Conservation (phyloP, 92 coral and sea anemone genomes). For the Umimayanthus kanabou region DNA sequence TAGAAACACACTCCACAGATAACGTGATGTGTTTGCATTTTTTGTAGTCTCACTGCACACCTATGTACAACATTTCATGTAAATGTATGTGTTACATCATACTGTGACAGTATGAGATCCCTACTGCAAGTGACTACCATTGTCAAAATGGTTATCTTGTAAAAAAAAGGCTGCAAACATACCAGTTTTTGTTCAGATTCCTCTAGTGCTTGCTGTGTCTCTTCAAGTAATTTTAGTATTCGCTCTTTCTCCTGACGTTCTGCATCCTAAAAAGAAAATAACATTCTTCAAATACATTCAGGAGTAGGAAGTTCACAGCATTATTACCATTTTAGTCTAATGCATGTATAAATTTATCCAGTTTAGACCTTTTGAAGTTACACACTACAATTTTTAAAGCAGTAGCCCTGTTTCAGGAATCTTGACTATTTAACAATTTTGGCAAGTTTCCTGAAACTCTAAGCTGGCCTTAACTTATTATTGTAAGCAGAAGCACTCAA, state of each 20-base stretch:
- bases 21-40: too few species aligned
- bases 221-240: slow-evolving; percentile 79
- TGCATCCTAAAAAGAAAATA: slow-evolving; percentile 75
- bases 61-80: too few species aligned
- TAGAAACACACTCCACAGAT: too few species aligned
- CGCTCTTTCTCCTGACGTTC: slow-evolving; percentile 84
- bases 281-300: background rate
- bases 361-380: background rate
- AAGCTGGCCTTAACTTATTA: background rate
- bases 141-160: background rate
- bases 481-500: slow-evolving; percentile 17
- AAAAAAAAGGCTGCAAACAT: slow-evolving; percentile 36
- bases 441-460: background rate
- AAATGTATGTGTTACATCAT: too few species aligned
- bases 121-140: background rate
- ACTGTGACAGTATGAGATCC: background rate
- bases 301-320: background rate
- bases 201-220: slow-evolving; percentile 80
- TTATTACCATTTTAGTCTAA: background rate
- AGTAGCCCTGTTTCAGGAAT: background rate
- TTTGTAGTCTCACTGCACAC: background rate
- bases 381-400: background rate
- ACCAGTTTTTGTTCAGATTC: slow-evolving; percentile 96
- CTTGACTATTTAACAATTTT: background rate
- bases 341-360: background rate